A percentile compares a stretch with the other conserved stretches of the same genome.
These are phyloP conservation scores for Danio kyathit DNA, from an alignment of 2,797 vertebrate species.

Conservation along the genomic window DNA sequence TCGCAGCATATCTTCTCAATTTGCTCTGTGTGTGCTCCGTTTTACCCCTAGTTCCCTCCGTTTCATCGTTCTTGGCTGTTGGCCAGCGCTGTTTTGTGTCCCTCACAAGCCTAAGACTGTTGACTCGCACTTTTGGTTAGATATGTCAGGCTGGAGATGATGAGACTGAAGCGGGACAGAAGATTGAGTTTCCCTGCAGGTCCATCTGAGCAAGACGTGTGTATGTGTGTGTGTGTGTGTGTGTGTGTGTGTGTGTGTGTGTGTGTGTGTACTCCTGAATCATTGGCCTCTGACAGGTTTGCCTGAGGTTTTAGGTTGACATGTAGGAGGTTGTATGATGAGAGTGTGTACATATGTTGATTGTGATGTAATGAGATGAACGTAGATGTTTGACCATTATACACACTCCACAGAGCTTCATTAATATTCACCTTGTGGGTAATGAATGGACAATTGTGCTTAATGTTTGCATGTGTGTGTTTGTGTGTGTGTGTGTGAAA, in stretches of 20 bases:
- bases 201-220: too few species aligned
- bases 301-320: constrained; percentile 34
- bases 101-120: not conserved
- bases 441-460: constrained; percentile 28
- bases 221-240: too few species aligned
- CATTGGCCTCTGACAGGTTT: constrained; percentile 31
- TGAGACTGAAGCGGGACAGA: not conserved
- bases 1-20: constrained; percentile 26
- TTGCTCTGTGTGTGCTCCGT: constrained; percentile 29
- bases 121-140: constrained; percentile 16
- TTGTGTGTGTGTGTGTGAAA: too few species aligned
- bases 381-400: constrained; percentile 32
- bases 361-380: not conserved
- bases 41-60: constrained; percentile 26
- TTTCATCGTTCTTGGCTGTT: constrained; percentile 17
- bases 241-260: too few species aligned
- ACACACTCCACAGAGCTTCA: constrained; percentile 27
- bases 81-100: constrained; percentile 4
- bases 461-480: not conserved
- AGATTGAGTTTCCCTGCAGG: not conserved
- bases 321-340: constrained; percentile 15
- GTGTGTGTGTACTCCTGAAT: constrained; percentile 1
- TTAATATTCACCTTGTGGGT: constrained; percentile 31
- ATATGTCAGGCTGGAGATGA: not conserved
- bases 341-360: constrained; percentile 25